These are phyloP conservation scores for Laothoe populi DNA, from an alignment of 2,888 invertebrate species.

Conservation along the genomic window DNA sequence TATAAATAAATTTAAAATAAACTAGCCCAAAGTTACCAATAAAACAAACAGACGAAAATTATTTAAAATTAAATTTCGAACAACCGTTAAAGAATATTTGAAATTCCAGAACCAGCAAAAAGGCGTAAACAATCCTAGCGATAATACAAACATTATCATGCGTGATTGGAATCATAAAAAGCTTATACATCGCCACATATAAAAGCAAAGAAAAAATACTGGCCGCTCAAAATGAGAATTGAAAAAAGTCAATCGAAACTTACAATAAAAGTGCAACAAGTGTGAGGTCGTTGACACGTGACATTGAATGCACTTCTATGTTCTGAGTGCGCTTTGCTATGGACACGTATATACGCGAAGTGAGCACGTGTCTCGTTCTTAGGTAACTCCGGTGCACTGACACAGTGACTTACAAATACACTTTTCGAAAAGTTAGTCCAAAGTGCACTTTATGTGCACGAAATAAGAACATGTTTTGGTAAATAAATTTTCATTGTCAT, in stretches of 20 bases:
- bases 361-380: background rate
- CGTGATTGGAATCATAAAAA: constrained; percentile 1
- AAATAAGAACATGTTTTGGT: background rate
- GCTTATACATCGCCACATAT: background rate
- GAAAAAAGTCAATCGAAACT: constrained; percentile 33
- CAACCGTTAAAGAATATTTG: background rate
- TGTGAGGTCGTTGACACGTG: constrained; percentile 52
- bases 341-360: constrained; percentile 9
- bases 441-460: background rate
- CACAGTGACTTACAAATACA: constrained; percentile 21
- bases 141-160: background rate
- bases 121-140: constrained; percentile 1
- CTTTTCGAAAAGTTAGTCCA: background rate
- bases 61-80: background rate
- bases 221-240: constrained; percentile 4
- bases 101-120: background rate
- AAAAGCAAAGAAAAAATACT: background rate
- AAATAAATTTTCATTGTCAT: background rate
- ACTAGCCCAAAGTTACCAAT: too few relatives aligned
- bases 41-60: background rate
- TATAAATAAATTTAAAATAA: too few relatives aligned
- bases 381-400: constrained; percentile 11
- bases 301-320: constrained; percentile 48
- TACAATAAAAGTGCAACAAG: constrained; percentile 52
- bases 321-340: constrained; percentile 21